Conservation (phyloP, 2,797 vertebrate species). For the Gallinago nigripennis region DNA sequence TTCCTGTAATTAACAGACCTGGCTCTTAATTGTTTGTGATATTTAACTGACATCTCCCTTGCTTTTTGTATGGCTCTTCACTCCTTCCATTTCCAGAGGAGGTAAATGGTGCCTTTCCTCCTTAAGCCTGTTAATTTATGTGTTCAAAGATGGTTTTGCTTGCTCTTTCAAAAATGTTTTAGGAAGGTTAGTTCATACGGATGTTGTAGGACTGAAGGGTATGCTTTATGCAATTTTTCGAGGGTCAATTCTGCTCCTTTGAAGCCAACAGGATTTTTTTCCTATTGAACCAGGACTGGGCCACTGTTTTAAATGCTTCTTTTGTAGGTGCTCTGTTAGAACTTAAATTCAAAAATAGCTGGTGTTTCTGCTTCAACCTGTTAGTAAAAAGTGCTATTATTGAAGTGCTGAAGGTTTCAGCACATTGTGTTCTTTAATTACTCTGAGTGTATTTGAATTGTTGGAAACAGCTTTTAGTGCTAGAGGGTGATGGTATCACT, state of each 20-base stretch:
- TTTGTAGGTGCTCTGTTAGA: background rate
- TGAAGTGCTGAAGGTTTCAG: constrained; percentile 10
- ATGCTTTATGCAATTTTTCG: background rate
- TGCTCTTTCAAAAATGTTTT: background rate
- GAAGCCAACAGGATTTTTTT: background rate
- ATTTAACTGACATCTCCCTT: background rate
- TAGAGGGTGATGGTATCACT: background rate
- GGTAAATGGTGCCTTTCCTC: background rate
- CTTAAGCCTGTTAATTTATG: background rate
- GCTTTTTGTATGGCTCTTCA: background rate
- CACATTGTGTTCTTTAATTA: constrained; percentile 37
- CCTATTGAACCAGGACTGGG: background rate
- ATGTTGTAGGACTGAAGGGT: background rate
- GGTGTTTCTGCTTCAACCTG: background rate
- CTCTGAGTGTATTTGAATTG: background rate
- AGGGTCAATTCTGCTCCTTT: background rate
- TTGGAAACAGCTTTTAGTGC: constrained; percentile 21
- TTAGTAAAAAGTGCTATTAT: constrained; percentile 12
- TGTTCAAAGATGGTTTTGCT: background rate
- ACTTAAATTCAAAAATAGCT: background rate
- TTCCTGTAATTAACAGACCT: background rate
- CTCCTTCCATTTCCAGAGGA: background rate
- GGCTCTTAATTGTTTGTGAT: background rate
- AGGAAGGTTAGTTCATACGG: background rate
- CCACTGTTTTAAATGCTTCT: background rate